These are phyloP conservation scores for Myopa tessellatipennis DNA, from an alignment of 2,888 invertebrate genomes.

Conservation along the genomic window DNA sequence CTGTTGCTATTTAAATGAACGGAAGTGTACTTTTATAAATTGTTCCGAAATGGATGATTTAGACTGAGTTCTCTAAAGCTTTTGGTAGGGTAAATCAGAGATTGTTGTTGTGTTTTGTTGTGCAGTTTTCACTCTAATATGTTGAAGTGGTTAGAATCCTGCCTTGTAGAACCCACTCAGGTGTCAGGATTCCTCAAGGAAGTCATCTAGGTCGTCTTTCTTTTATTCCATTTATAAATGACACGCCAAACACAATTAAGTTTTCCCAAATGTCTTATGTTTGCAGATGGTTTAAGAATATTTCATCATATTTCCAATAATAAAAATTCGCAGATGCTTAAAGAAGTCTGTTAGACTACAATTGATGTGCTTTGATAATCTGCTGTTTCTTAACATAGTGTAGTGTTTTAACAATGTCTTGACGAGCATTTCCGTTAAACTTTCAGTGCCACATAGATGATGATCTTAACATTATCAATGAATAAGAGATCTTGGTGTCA, in stretches of 20 bases:
- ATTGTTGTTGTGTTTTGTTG: neutral
- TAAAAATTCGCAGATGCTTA: neutral
- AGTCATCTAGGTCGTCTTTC: neutral
- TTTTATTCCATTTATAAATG: slow-evolving; percentile 6
- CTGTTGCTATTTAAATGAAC: too few species aligned
- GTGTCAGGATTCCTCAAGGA: slow-evolving; percentile 8
- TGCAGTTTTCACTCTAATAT: neutral
- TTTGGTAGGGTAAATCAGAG: slow-evolving; percentile 8
- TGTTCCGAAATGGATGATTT: neutral
- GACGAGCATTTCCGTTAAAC: neutral
- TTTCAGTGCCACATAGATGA: neutral
- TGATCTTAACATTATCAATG: neutral
- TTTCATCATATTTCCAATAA: neutral
- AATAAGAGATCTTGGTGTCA: slow-evolving; percentile 10
- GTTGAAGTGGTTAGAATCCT: slow-evolving; percentile 10
- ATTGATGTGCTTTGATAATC: neutral
- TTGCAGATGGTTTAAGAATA: neutral
- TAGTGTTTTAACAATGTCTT: neutral
- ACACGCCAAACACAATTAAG: neutral
- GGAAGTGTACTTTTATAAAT: too few species aligned
- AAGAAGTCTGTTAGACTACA: neutral
- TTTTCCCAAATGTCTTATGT: neutral
- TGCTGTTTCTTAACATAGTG: neutral
- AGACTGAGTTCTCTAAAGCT: slow-evolving; percentile 12
- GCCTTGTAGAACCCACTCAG: neutral